Evolutionary conservation across 1,140 invertebrate species (phyloP), one percentile per base, ranked within the genome.

Genomic region (Helicoverpa zea): DNA sequence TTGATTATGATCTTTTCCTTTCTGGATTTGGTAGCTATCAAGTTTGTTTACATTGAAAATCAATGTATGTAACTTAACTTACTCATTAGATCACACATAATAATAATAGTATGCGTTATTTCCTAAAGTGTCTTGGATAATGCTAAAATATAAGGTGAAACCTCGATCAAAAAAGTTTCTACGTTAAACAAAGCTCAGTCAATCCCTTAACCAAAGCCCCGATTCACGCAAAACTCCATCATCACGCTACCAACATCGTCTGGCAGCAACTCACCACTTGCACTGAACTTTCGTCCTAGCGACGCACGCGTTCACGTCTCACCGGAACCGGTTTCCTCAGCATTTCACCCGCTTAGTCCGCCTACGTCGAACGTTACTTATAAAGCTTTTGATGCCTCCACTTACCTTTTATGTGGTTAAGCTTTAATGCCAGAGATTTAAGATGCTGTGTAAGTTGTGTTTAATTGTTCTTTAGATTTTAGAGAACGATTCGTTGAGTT

Each of bases 211-310:
- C 23, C 58, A 10, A 59, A 29, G 23, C 43, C 23, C 3, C 1
- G 2, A 49, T 16, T 13, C 14, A 52, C 14, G 49, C 14, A 51
- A 58, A 75, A 75, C 61, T 64, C 66, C 14, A 72, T 49, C 52
- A 77, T 66, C 49, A 63, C 47, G 68, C 51, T 68, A 70, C 66
- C 54, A 49, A 16, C 12, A 18, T 54, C 18, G 59, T 77, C 54
- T 29, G 49, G 73, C 16, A 9, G 68, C 70, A 58, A 49, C 35
- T 51, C 75, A 54, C 75, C 58, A 64, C 59, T 64, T 77, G 75
- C 61, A 66, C 59, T 66, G 75, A 49, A 56, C 75, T 77, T 77
- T 77, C 75, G 75, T 77, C 75, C 75, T 77, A 77, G 61, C 61
- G 75, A 61, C 75, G 75, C 59, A 54, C 61, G 75, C 75, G 75